Conservation (phyloP, 2,113 vertebrate genomes). For the Melozone crissalis region DNA sequence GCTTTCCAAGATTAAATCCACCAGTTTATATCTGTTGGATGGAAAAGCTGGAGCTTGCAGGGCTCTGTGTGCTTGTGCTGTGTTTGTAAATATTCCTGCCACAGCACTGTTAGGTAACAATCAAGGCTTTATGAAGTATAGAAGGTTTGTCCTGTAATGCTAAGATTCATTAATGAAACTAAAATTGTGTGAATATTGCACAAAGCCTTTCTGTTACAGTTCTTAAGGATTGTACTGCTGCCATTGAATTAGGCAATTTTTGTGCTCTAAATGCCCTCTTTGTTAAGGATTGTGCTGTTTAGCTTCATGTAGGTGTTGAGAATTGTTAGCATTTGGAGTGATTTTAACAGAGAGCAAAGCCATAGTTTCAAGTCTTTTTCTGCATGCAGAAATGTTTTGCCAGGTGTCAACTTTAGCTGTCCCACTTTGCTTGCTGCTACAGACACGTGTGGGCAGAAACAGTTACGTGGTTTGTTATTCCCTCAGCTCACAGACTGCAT, state of each 20-base stretch:
- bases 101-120: not conserved
- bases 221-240: constrained; percentile 15
- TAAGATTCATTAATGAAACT: constrained; percentile 39
- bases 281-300: constrained; percentile 42
- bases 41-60: not conserved
- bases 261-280: constrained; percentile 34
- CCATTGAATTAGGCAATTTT: constrained; percentile 57
- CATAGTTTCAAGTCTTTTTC: constrained; percentile 18
- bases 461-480: not conserved
- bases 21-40: not conserved
- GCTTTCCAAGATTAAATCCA: not conserved
- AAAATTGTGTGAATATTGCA: constrained; percentile 40
- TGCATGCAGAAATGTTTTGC: constrained; percentile 28
- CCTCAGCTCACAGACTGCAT: not conserved
- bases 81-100: not conserved
- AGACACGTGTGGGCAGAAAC: not conserved
- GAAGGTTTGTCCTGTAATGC: not conserved
- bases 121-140: not conserved
- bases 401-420: constrained; percentile 15
- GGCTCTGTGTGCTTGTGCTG: not conserved
- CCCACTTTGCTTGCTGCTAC: constrained; percentile 10
- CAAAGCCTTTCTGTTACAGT: constrained; percentile 43
- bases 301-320: constrained; percentile 41
- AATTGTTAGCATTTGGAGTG: constrained; percentile 51
- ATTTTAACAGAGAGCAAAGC: constrained; percentile 28